Percentiles rank a stretch among this genome's conserved stretches.
phyloP scores from a whole-genome alignment of 2,797 vertebrate species.

The Urosaurus nigricauda region DNA sequence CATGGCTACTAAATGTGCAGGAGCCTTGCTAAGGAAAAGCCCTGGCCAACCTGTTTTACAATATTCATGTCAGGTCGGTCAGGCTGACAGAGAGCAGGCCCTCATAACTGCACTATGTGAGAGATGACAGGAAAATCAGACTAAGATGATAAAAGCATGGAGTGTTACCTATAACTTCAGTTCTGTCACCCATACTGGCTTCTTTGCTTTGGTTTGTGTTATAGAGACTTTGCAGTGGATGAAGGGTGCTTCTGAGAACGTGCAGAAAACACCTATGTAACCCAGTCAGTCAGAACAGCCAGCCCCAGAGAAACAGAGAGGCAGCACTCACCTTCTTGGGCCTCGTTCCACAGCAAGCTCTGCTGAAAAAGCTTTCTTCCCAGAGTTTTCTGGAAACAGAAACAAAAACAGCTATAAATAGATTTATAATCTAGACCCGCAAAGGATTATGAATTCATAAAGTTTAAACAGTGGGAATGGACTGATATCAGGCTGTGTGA shows the following conservation, averaged over 20 bases:
- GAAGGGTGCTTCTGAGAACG: neutral
- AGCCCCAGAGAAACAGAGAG: neutral
- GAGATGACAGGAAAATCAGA: neutral
- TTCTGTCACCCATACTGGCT: neutral
- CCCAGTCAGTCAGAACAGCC: neutral
- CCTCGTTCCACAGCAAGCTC: neutral
- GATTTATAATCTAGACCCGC: neutral
- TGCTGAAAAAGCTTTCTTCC: neutral
- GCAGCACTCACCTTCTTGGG: constrained; percentile 12
- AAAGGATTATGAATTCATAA: constrained; percentile 2
- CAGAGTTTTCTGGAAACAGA: constrained; percentile 1
- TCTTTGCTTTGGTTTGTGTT: neutral
- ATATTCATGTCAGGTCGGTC: neutral
- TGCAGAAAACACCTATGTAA: neutral
- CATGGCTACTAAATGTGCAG: neutral
- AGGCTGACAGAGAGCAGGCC: neutral
- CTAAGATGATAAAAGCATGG: neutral
- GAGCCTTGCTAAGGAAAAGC: neutral
- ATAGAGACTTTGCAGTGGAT: neutral
- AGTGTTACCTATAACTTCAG: neutral
- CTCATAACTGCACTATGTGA: neutral
- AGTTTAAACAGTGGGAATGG: neutral
- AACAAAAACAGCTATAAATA: neutral
- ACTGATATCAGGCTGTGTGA: neutral
- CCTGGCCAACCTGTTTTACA: neutral